These are phyloP conservation scores for Ursus arctos DNA, from an alignment of 2,113 vertebrate genomes.

Conservation along the genomic window DNA sequence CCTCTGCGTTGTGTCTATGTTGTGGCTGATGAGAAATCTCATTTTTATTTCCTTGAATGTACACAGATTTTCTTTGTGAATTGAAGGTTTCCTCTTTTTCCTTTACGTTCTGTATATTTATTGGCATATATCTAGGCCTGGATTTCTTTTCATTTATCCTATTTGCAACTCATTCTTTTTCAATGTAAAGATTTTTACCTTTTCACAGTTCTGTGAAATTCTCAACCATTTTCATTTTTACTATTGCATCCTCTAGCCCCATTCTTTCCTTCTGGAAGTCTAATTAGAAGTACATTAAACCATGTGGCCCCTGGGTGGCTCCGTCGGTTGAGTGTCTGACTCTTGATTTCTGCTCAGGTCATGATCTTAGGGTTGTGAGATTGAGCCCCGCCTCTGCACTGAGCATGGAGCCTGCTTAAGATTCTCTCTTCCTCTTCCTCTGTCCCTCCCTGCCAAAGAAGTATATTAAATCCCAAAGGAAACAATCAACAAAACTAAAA, in stretches of 20 bases:
- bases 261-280: not conserved
- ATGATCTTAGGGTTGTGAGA: not conserved
- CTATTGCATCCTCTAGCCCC: not conserved
- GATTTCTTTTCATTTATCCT: not conserved
- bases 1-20: not conserved
- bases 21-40: not conserved
- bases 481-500: too few species aligned
- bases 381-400: not conserved
- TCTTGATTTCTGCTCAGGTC: not conserved
- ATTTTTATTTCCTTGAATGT: not conserved
- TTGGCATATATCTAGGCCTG: not conserved
- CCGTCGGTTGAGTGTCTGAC: not conserved
- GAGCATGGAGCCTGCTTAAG: too few species aligned
- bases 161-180: not conserved
- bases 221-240: not conserved
- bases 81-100: not conserved
- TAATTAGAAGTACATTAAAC: not conserved
- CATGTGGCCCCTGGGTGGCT: not conserved
- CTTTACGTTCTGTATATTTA: not conserved
- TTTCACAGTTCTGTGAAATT: not conserved
- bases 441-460: too few species aligned
- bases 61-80: not conserved
- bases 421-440: too few species aligned
- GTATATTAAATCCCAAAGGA: too few species aligned
- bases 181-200: not conserved